Conservation (phyloP, 2,113 vertebrate species). For the Podarcis raffonei region DNA sequence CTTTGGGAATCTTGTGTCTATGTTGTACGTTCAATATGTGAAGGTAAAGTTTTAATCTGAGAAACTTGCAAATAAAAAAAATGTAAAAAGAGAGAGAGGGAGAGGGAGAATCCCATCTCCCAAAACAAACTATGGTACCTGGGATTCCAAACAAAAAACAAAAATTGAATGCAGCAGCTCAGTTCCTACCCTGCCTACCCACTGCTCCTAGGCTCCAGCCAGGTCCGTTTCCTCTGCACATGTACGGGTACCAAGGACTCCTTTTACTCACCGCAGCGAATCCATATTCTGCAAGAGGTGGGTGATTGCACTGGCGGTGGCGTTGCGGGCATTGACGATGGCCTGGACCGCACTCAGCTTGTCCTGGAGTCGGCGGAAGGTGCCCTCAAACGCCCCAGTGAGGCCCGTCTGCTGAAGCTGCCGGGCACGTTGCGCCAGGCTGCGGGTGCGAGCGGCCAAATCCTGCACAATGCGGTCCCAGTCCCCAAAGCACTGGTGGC, state of each 20-base stretch:
- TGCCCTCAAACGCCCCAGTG: conserved; percentile 83
- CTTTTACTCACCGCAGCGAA: conserved; percentile 83
- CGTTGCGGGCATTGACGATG: conserved; percentile 85
- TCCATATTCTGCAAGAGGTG: conserved; percentile 84
- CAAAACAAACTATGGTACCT: no score
- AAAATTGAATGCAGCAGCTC: no score
- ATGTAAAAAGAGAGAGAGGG: no score
- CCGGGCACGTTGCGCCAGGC: conserved; percentile 77
- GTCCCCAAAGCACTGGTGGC: conserved; percentile 95
- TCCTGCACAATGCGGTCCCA: conserved; percentile 98
- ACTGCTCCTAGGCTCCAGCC: neutral
- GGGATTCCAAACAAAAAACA: no score
- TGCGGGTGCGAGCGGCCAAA: conserved; percentile 81
- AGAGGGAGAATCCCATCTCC: neutral
- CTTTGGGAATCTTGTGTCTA: no score
- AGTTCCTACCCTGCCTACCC: neutral
- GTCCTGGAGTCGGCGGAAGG: conserved; percentile 84
- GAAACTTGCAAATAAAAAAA: no score
- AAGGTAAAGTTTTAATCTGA: no score
- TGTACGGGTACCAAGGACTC: no score
- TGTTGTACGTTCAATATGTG: no score
- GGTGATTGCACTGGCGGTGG: conserved; percentile 78
- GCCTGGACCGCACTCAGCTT: conserved; percentile 82
- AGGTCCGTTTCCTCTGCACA: neutral
- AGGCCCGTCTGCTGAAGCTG: conserved; percentile 89